These are phyloP conservation scores for Cepaea nemoralis DNA, from an alignment of 1,140 invertebrate species.

Conservation along the genomic window DNA sequence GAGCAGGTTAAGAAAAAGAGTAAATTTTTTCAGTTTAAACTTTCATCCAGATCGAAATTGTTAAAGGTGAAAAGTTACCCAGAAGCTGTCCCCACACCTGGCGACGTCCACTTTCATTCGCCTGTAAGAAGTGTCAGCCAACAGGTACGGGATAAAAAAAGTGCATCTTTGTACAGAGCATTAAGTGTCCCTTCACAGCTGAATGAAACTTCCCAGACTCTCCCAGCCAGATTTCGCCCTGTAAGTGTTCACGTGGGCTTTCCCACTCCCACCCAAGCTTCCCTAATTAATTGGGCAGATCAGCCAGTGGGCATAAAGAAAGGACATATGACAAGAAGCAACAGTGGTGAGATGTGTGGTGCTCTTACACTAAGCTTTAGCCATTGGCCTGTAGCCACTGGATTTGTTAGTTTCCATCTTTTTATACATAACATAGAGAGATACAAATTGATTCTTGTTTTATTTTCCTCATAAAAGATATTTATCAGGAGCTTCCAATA, in stretches of 20 bases:
- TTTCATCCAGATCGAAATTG: background rate
- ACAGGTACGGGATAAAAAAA: background rate
- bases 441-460: background rate
- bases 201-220: background rate
- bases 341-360: background rate
- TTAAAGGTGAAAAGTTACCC: background rate
- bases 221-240: background rate
- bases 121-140: background rate
- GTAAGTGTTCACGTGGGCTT: background rate
- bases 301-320: conserved; percentile 8
- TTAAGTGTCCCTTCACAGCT: background rate
- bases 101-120: background rate
- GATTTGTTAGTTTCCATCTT: background rate
- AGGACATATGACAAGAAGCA: background rate
- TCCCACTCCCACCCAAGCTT: background rate
- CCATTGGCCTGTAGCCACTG: background rate
- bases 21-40: background rate
- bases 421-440: background rate
- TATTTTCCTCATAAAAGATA: background rate
- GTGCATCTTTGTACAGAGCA: background rate
- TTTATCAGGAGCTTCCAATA: background rate
- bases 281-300: background rate
- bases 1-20: background rate
- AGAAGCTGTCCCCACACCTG: background rate
- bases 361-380: background rate